Evolutionary conservation across 2,113 vertebrate species (phyloP).

Genomic region (Chionis minor): DNA sequence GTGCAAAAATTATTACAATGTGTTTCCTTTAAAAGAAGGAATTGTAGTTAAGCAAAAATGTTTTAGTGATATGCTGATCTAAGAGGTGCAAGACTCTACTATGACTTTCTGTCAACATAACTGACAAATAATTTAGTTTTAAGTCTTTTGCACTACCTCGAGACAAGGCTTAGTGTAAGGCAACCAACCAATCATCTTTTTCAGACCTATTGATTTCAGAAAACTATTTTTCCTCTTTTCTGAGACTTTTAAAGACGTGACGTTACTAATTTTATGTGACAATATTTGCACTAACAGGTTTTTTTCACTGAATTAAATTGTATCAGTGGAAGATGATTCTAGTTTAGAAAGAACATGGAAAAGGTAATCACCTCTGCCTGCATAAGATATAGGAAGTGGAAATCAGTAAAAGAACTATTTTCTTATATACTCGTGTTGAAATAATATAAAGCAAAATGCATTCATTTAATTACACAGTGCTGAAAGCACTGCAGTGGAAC

Average conservation of each 20-base stretch:
- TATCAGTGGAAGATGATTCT: neutral
- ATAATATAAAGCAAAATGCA: neutral
- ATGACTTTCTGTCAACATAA: neutral
- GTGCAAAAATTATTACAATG: neutral
- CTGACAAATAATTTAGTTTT: slow-evolving; percentile 40
- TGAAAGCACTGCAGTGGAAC: neutral
- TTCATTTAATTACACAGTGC: neutral
- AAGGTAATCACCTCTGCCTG: neutral
- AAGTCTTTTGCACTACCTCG: slow-evolving; percentile 5
- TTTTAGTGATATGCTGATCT: neutral
- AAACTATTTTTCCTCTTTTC: neutral
- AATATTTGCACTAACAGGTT: neutral
- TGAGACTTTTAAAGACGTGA: neutral
- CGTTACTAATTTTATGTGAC: neutral
- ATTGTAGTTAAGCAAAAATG: neutral
- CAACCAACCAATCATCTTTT: neutral
- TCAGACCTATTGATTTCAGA: neutral
- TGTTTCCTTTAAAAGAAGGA: neutral
- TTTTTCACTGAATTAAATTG: neutral
- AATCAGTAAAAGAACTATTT: neutral
- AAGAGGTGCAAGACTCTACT: neutral
- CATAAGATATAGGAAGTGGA: neutral
- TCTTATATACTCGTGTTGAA: neutral
- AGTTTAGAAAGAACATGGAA: neutral
- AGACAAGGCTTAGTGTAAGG: neutral